Percentiles rank a stretch among this genome's conserved stretches.
Evolutionary conservation across 2,888 invertebrate genomes (phyloP).

Genomic region (Onchidella celtica): DNA sequence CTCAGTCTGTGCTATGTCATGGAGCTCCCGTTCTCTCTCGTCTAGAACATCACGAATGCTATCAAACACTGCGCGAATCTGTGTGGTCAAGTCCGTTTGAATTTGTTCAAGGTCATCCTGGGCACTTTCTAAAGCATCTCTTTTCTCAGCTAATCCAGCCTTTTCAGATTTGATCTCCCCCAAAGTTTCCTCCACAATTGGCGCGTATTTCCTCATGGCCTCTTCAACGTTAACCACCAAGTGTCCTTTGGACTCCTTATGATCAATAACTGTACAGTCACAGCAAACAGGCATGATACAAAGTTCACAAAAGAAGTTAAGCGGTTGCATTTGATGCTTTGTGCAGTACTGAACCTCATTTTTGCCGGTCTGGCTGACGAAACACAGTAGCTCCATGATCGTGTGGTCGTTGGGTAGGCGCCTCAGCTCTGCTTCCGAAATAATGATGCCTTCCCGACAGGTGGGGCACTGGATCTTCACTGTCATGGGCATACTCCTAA

Average conservation of each 20-base stretch:
- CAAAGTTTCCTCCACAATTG: slow-evolving; percentile 70
- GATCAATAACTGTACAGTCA: slow-evolving; percentile 75
- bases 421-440: slow-evolving; percentile 70
- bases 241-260: slow-evolving; percentile 72
- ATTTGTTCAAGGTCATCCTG: slow-evolving; percentile 70
- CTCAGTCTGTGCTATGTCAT: slow-evolving; percentile 68
- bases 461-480: slow-evolving; percentile 75
- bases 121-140: slow-evolving; percentile 65
- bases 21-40: slow-evolving; percentile 70
- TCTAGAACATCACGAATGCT: slow-evolving; percentile 68
- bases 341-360: slow-evolving; percentile 71
- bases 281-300: slow-evolving; percentile 74
- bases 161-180: slow-evolving; percentile 62
- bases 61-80: slow-evolving; percentile 67
- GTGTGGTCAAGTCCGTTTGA: slow-evolving; percentile 68
- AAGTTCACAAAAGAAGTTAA: slow-evolving; percentile 77
- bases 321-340: slow-evolving; percentile 74
- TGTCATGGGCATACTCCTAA: slow-evolving; percentile 72
- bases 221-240: slow-evolving; percentile 73
- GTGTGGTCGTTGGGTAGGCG: slow-evolving; percentile 75
- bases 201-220: slow-evolving; percentile 73
- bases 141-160: slow-evolving; percentile 63
- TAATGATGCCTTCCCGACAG: slow-evolving; percentile 71
- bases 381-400: slow-evolving; percentile 70
- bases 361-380: slow-evolving; percentile 68